Conservation (phyloP, 2,113 vertebrate genomes). For the Crotalus horridus region DNA sequence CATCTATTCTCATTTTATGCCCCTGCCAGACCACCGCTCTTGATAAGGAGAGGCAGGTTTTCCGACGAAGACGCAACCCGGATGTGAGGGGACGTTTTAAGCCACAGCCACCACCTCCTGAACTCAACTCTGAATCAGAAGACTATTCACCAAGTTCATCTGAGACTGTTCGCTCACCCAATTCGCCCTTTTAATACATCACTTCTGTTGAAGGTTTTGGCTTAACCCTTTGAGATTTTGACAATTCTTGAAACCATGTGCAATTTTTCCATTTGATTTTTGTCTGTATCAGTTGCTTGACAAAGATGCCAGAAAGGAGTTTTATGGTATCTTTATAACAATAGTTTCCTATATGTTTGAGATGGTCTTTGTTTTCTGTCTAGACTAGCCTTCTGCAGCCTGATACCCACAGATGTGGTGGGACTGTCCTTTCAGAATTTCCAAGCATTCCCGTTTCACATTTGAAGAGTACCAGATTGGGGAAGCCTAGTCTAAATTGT, state of each 20-base stretch:
- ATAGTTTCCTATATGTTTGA: slow-evolving; percentile 62
- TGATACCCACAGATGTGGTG: neutral
- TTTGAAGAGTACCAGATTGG: neutral
- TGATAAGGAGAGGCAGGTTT: slow-evolving; percentile 99
- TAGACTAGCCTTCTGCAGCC: slow-evolving; percentile 1
- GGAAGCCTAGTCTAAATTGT: slow-evolving; percentile 40
- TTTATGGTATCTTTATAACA: slow-evolving; percentile 66
- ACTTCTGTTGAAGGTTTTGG: slow-evolving; percentile 70
- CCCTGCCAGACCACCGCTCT: slow-evolving; percentile 96
- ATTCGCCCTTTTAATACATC: slow-evolving; percentile 89
- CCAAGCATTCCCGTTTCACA: neutral
- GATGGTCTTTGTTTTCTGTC: slow-evolving; percentile 57
- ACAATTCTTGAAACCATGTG: slow-evolving; percentile 45
- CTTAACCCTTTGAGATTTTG: slow-evolving; percentile 79
- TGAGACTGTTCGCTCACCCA: slow-evolving; percentile 91
- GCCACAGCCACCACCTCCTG: slow-evolving; percentile 77
- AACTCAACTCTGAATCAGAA: slow-evolving; percentile 90
- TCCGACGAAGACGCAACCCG: slow-evolving; percentile 95
- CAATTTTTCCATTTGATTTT: slow-evolving; percentile 61
- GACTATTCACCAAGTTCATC: slow-evolving; percentile 90
- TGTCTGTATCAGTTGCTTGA: slow-evolving; percentile 56
- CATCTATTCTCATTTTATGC: slow-evolving; percentile 81
- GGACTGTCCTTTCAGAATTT: neutral
- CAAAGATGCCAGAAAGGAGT: slow-evolving; percentile 59
- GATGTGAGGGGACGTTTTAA: slow-evolving; percentile 80